Evolutionary conservation across 2,888 invertebrate species (phyloP), one percentile per base, ranked within the genome.

Genomic region (Catocala sponsa): DNA sequence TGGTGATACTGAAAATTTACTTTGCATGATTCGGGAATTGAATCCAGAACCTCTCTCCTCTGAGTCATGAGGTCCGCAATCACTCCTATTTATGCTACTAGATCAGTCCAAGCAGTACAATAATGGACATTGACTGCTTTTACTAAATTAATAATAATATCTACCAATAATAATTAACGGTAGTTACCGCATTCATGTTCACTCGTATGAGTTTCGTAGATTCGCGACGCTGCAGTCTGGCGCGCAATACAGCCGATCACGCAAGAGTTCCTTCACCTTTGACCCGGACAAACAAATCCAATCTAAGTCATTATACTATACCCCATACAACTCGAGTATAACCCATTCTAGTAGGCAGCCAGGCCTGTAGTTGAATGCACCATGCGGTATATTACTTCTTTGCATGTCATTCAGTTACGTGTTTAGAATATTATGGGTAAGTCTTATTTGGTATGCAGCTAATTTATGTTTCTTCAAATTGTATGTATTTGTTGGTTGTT

Each of bases 221-320:
- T 91, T 86, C 70, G 58, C 59, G 89, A 73, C 82, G 74, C 65
- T 91, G 91, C 91, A 92, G 89, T 86, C 81, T 83, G 80, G 78
- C 79, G 81, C 79, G 82, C 81, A 81, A 82, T 75, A 82, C 78
- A 77, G 74, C 76, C 82, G 86, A 89, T 87, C 92, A 92, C 91
- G 93, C 92, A 78, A 91, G 76, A 83, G 93, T 85, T 90, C 89
- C 60, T 89, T 91, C 76, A 92, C 91, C 93, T 76, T 82, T 93
- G 92, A 93, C 93, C 93, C 81, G 88, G 73, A 76, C 85, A 81
- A 84, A 83, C 82, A 81, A 79, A 85, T 80, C 82, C 84, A 79
- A 82, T 83, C 75, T 65, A 78, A 80, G 68, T 77, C 75, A 78
- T 80, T 83, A 77, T 72, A 72, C 59, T 48, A 44, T 57, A 57